These are phyloP conservation scores for Acrocephalus kingi DNA, from an alignment of 2,113 vertebrate species.

Conservation along the genomic window DNA sequence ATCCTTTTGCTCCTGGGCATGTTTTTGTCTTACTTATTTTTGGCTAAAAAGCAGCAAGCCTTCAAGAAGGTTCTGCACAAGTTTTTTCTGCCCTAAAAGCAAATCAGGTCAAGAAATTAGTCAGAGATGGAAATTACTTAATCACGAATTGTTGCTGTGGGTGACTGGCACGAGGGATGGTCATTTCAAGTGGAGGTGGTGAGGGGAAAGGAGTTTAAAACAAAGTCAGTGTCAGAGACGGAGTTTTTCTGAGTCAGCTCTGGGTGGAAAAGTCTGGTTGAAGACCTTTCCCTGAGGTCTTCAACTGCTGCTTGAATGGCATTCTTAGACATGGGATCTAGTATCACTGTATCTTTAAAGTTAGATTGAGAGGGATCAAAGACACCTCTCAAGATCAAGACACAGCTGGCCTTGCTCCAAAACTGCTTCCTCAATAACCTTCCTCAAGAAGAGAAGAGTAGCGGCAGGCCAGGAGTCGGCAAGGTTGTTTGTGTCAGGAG, in stretches of 20 bases:
- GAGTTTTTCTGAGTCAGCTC: neutral
- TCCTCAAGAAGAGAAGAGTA: slow-evolving; percentile 13
- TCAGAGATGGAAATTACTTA: neutral
- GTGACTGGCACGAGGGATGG: neutral
- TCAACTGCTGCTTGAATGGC: neutral
- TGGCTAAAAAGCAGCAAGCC: neutral
- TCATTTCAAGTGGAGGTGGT: neutral
- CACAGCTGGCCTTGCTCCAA: slow-evolving; percentile 25
- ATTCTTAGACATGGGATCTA: neutral
- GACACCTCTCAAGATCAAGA: slow-evolving; percentile 1
- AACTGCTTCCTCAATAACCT: slow-evolving; percentile 42
- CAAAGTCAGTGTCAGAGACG: rapidly evolving
- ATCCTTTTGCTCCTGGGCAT: neutral
- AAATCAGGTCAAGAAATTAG: neutral
- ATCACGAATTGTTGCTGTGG: rapidly evolving
- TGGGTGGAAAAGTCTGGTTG: neutral
- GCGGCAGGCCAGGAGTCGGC: neutral
- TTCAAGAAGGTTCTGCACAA: neutral
- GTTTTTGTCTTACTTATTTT: neutral
- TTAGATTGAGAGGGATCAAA: slow-evolving; percentile 23
- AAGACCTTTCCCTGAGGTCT: neutral
- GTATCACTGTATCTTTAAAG: neutral
- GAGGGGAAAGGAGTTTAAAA: neutral
- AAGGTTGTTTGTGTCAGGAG: slow-evolving; percentile 1
- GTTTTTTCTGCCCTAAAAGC: neutral